Percentiles rank a stretch among this genome's conserved stretches.
phyloP scores from a whole-genome alignment of 2,797 vertebrate genomes.

The Cuculus canorus region DNA sequence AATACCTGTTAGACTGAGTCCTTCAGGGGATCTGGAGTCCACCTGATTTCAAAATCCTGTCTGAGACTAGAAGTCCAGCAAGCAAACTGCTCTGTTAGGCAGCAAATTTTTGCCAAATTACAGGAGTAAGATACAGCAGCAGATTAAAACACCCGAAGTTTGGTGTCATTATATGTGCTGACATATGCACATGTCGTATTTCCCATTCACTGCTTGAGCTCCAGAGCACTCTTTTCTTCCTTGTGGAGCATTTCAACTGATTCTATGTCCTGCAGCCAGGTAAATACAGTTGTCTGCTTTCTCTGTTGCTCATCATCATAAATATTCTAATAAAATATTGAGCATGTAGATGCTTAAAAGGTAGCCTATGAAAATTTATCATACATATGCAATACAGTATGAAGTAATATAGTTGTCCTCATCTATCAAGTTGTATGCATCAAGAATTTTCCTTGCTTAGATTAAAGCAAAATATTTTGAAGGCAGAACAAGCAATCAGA shows the following conservation, averaged over 20 bases:
- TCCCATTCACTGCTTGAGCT: not conserved
- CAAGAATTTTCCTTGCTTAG: not conserved
- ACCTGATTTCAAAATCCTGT: not conserved
- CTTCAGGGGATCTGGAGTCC: not conserved
- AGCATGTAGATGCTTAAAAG: not conserved
- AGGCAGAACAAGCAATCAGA: not conserved
- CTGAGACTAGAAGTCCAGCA: not conserved
- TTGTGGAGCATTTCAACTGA: not conserved
- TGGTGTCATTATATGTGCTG: not conserved
- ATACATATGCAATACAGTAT: not conserved
- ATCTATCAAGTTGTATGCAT: not conserved
- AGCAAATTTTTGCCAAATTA: not conserved
- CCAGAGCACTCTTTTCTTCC: not conserved
- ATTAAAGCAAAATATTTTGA: not conserved
- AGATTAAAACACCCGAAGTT: not conserved
- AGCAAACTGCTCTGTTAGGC: not conserved
- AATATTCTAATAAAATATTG: not conserved
- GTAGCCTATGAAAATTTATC: not conserved
- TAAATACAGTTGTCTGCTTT: not conserved
- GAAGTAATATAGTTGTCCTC: not conserved
- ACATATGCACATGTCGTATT: not conserved
- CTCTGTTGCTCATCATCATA: not conserved
- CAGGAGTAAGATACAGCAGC: not conserved
- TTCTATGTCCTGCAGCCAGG: not conserved
- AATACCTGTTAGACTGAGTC: not conserved